Conservation (phyloP, 2,888 invertebrate species). For the Zeuzera pyrina region DNA sequence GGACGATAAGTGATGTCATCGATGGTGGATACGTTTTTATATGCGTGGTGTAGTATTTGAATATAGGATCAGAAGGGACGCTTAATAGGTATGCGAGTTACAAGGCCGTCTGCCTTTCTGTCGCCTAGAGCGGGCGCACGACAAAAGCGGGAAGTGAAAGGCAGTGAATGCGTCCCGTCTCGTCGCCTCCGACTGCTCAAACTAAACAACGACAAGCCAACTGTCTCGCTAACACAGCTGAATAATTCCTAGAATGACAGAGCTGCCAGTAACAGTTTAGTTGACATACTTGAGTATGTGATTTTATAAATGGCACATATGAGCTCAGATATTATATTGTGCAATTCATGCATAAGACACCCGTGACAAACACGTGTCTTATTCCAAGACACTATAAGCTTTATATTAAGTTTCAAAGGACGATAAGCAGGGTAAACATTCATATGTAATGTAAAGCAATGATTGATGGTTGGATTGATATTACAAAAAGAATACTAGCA, state of each 20-base stretch:
- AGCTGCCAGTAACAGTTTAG: no score
- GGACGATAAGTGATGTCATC: constrained; percentile 31
- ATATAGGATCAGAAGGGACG: constrained; percentile 48
- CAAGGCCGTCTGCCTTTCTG: constrained; percentile 69
- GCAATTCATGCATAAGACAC: no score
- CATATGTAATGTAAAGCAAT: no score
- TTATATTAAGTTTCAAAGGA: no score
- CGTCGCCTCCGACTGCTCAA: constrained; percentile 35
- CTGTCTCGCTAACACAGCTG: constrained; percentile 9
- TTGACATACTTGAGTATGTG: no score
- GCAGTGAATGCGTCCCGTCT: constrained; percentile 66
- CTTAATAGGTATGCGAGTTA: constrained; percentile 51
- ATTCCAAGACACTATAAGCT: no score
- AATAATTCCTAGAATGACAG: constrained; percentile 19
- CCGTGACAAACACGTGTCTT: no score
- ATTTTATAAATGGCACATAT: no score
- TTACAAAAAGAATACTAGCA: no score
- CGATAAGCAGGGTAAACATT: no score
- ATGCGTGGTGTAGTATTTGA: background rate
- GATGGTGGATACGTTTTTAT: constrained; percentile 18
- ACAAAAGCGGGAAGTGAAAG: constrained; percentile 74
- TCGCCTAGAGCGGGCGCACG: constrained; percentile 53
- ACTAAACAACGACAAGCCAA: constrained; percentile 28
- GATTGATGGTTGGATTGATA: no score
- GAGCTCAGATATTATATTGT: no score